Evolutionary conservation across 2,113 vertebrate genomes (phyloP).

Genomic region (Petromus typicus): DNA sequence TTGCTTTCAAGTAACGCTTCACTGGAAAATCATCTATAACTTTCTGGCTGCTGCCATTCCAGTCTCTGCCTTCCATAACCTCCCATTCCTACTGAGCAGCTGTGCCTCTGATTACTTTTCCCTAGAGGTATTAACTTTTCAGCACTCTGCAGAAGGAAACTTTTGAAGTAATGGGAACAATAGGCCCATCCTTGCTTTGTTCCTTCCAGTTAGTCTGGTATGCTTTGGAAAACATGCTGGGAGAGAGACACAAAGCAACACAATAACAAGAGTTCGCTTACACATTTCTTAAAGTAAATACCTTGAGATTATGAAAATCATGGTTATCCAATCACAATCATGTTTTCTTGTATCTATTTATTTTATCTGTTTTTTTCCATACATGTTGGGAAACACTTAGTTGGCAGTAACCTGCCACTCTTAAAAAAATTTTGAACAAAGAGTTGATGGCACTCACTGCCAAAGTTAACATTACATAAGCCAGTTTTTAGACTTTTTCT

Average conservation of each 20-base stretch:
- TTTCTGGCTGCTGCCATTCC: constrained; percentile 68
- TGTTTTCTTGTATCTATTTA: constrained; percentile 27
- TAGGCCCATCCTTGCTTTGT: constrained; percentile 62
- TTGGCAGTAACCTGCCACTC: background rate
- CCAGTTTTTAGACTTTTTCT: background rate
- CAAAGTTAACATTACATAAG: background rate
- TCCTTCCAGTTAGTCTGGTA: constrained; percentile 58
- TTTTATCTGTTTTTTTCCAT: constrained; percentile 13
- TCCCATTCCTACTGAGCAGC: constrained; percentile 74
- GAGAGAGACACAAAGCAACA: constrained; percentile 57
- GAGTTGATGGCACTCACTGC: background rate
- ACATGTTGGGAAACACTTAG: constrained; percentile 51
- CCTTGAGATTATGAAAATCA: constrained; percentile 41
- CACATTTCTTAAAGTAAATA: constrained; percentile 60
- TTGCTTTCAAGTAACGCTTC: constrained; percentile 36
- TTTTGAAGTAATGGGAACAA: constrained; percentile 78
- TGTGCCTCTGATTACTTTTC: constrained; percentile 81
- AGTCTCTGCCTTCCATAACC: constrained; percentile 71
- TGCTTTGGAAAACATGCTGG: constrained; percentile 55
- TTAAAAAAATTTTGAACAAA: constrained; percentile 28
- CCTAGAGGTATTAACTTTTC: constrained; percentile 73
- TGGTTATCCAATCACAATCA: background rate
- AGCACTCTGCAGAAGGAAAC: constrained; percentile 64
- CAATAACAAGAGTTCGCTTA: constrained; percentile 69
- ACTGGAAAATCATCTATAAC: constrained; percentile 77